Evolutionary conservation across 2,797 vertebrate species (phyloP), one percentile per base, ranked within the genome.

Genomic region (Pseudochromis fuscus): DNA sequence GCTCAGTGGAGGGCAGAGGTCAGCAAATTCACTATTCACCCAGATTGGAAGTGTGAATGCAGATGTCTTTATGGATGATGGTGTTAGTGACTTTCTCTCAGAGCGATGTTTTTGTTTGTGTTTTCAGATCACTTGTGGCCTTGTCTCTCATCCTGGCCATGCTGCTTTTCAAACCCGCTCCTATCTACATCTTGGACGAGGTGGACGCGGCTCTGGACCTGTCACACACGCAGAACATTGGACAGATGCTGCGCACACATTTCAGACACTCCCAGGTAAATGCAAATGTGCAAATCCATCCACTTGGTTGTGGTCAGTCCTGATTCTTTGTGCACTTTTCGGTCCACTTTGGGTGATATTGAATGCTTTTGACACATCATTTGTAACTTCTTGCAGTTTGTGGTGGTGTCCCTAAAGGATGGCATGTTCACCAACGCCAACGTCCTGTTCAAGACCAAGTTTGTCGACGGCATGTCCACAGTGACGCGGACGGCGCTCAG

Each of bases 341-440:
- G 4, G 8, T 30, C 4, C 30, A 4, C 8, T 4, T 30, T 38
- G 37, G 16, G 18, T 38, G 2, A 38, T 5, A 5, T 38, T 13
- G 15, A 5, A 18, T 2, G 15, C 4, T 38, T 38, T 45, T 38
- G 21, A 7, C 40, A n/a, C 1, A 21, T 4, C 5, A 4, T 40
- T 9, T 16, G 38, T 45, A 19, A n/a, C 28, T 27, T 31, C 21
- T 35, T 80, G 15, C 78, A 99, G 98, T 99, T 99, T 58, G 93
- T 99, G 77, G 97, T 99, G 38, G 98, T 99, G 58, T 99, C 98
- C 5, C 90, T 99, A 48, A 99, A 99, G 87, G 98, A 99, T 10
- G 98, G 98, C 59, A 99, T 99, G 97, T 99, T 99, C 91, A 96
- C 93, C 90, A 99, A 99, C 0, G 98, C 98, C 64, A 99, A 99